A percentile compares a stretch with the other conserved stretches of the same genome.
Evolutionary conservation across 2,888 invertebrate species (phyloP).

Genomic region (Hirudinaria manillensis): DNA sequence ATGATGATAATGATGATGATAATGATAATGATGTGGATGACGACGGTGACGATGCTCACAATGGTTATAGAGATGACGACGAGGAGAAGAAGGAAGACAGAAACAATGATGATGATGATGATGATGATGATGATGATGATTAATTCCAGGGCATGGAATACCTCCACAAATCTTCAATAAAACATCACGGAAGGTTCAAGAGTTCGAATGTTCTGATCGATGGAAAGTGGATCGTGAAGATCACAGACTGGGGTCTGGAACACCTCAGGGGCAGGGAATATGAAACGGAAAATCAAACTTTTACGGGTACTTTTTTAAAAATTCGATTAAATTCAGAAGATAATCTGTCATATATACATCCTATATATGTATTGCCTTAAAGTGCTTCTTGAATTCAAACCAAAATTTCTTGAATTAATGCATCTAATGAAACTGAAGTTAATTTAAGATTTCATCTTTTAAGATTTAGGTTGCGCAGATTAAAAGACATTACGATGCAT

Average conservation of each 20-base stretch:
- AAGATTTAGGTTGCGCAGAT: too few relatives aligned
- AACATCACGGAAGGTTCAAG: constrained; percentile 36
- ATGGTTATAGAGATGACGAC: not conserved
- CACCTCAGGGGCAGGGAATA: constrained; percentile 26
- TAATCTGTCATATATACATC: too few relatives aligned
- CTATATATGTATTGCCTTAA: too few relatives aligned
- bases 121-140: constrained; percentile 24
- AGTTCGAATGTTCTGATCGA: constrained; percentile 37
- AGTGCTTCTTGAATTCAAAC: not conserved
- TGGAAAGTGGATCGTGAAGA: constrained; percentile 37
- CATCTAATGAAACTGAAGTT: not conserved
- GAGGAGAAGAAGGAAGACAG: not conserved
- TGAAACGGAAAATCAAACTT: constrained; percentile 31
- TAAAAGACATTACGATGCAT: not conserved
- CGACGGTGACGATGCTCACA: not conserved
- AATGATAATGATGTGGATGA: not conserved
- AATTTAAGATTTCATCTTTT: not conserved
- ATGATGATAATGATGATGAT: constrained; percentile 13
- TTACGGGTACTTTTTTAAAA: constrained; percentile 22
- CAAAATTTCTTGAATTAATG: not conserved
- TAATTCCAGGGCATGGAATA: constrained; percentile 36
- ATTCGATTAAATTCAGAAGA: too few relatives aligned
- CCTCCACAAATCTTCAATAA: constrained; percentile 33
- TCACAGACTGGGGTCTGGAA: constrained; percentile 37
- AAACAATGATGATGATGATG: constrained; percentile 11